These are phyloP conservation scores for Fukomys damarensis DNA, from an alignment of 2,113 vertebrate species.

Conservation along the genomic window DNA sequence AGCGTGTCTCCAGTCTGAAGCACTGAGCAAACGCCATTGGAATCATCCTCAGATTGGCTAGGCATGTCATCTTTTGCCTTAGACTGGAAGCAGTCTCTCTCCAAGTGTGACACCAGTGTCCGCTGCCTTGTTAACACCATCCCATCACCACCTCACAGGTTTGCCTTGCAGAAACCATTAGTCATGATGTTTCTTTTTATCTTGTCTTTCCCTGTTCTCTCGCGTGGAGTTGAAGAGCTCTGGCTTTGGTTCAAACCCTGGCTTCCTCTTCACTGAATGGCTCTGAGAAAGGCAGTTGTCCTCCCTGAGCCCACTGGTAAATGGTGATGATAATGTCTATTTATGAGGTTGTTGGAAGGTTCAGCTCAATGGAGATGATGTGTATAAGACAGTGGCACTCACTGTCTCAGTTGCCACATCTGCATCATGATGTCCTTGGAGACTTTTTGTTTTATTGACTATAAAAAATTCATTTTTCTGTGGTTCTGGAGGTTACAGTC, in stretches of 20 bases:
- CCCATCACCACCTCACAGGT: background rate
- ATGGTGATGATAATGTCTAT: background rate
- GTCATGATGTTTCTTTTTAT: rapidly evolving
- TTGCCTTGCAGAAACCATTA: background rate
- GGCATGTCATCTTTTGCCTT: background rate
- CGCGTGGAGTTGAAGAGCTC: background rate
- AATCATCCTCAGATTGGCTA: rapidly evolving
- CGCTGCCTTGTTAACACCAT: background rate
- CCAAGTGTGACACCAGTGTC: background rate
- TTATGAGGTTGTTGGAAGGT: background rate
- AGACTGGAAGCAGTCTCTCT: background rate
- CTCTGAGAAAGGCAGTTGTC: background rate
- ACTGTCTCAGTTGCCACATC: background rate
- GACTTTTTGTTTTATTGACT: background rate
- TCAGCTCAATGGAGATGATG: background rate
- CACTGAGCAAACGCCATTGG: background rate
- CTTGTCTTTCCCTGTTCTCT: background rate
- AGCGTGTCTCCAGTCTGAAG: background rate
- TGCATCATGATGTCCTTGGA: background rate
- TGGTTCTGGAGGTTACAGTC: background rate
- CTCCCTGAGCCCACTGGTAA: background rate
- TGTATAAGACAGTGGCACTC: background rate
- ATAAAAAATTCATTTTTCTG: background rate
- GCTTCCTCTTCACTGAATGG: background rate
- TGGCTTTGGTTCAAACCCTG: background rate